phyloP scores from a whole-genome alignment of 2,888 invertebrate genomes.

The Perizoma affinitatum region DNA sequence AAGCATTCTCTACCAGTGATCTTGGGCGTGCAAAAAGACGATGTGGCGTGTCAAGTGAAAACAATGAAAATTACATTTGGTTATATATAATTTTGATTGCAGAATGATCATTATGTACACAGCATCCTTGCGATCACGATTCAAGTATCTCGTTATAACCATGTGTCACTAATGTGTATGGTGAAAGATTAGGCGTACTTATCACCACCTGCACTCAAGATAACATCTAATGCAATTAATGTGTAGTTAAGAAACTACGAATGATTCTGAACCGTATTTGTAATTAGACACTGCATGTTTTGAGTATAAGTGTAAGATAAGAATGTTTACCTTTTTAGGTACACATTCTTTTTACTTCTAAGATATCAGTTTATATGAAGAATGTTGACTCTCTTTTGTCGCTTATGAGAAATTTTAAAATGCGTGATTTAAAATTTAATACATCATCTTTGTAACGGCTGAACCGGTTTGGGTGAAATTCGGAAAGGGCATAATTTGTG shows the following conservation, averaged over 20 bases:
- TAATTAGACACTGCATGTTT: slow-evolving; percentile 2
- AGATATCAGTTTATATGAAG: slow-evolving; percentile 6
- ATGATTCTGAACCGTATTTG: slow-evolving; percentile 10
- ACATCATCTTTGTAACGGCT: too few relatives aligned
- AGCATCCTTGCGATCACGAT: not conserved
- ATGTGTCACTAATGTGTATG: slow-evolving; percentile 28
- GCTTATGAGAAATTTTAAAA: not conserved
- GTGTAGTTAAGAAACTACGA: not conserved
- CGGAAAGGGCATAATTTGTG: too few relatives aligned
- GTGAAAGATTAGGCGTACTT: slow-evolving; percentile 27
- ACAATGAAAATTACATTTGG: too few relatives aligned
- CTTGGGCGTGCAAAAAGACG: too few relatives aligned
- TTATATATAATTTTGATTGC: too few relatives aligned
- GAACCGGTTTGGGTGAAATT: too few relatives aligned
- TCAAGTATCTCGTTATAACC: slow-evolving; percentile 20
- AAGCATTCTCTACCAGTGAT: too few relatives aligned
- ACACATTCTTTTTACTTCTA: slow-evolving; percentile 3
- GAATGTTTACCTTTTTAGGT: not conserved
- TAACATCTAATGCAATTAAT: slow-evolving; percentile 23
- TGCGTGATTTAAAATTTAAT: too few relatives aligned
- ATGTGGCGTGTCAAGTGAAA: too few relatives aligned
- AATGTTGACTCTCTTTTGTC: not conserved
- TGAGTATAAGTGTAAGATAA: slow-evolving; percentile 1
- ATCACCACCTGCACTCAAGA: slow-evolving; percentile 30
- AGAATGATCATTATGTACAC: too few relatives aligned